Evolutionary conservation across 2,888 invertebrate species (phyloP).

Genomic region (Eurytoma californica): DNA sequence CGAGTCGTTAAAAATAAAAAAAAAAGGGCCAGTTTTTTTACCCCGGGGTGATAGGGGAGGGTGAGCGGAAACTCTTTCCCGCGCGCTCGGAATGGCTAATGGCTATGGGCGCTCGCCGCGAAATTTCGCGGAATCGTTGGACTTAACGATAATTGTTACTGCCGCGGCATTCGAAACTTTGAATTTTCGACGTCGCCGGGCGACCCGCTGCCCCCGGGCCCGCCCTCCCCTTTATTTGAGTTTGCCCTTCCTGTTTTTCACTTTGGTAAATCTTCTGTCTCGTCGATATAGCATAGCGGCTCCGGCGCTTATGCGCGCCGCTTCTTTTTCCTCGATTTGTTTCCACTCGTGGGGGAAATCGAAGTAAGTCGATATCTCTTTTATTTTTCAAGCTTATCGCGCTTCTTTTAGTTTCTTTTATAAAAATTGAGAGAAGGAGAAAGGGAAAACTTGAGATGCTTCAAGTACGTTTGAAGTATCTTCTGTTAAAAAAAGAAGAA

Average conservation of each 20-base stretch:
- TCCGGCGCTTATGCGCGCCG: neutral
- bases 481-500: too few relatives aligned
- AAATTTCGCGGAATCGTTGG: conserved; percentile 60
- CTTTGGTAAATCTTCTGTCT: neutral
- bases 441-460: too few relatives aligned
- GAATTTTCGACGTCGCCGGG: conserved; percentile 19
- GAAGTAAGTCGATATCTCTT: neutral
- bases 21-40: too few relatives aligned
- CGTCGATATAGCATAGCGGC: neutral
- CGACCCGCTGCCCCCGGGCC: neutral
- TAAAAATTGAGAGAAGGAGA: too few relatives aligned
- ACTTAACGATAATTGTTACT: conserved; percentile 62
- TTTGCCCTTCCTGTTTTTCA: conserved; percentile 29
- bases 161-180: conserved; percentile 33
- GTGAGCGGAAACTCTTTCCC: conserved; percentile 32
- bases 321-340: conserved; percentile 1
- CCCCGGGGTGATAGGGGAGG: neutral
- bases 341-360: neutral
- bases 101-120: conserved; percentile 49
- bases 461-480: too few relatives aligned
- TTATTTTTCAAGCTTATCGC: too few relatives aligned
- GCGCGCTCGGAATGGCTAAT: conserved; percentile 54
- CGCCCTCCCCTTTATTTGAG: neutral
- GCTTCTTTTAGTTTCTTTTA: too few relatives aligned
- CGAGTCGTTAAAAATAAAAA: neutral